Base-by-base conservation (phyloP, 2,888 invertebrate genomes). In the Nipponacmea schrenckii region DNA sequence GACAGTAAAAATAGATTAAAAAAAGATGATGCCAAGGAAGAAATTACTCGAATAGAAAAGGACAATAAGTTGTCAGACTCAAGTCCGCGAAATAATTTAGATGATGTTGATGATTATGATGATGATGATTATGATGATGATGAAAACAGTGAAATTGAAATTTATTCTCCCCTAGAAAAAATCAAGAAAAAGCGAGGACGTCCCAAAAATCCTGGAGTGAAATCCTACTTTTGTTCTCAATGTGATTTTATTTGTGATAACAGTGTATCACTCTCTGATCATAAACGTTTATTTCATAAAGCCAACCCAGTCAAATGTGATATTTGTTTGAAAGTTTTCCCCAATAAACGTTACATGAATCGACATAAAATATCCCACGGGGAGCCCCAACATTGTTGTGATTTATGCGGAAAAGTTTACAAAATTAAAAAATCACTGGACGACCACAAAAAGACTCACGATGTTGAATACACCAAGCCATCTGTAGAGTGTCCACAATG, bases 321-420 rank as follows among this genome's bases (percentile, higher is more conserved):
- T 31, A 46, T 82, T 10, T 84, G 84, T 76, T 71, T 75, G 24
- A 83, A 84, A 72, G 74, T 81, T 12, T 84, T 84, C 67, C 76
- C 76, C 8, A 81, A 78, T 67, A 67, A 74, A n/a, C 70, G 77
- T 1, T 81, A 83, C 64, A 75, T 83, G 77, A 78, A 77, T 46
- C 77, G 84, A 7, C 84, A 84, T 64, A 48, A 75, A 31, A 66
- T 66, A 24, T 80, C 78, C 0, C 83, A 83, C 48, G 72, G 69
- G 15, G 76, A 76, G 2, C 72, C 77, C 2, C 76, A 77, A 62
- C 72, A 80, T 72, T 72, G 72, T 20, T 84, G 84, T 76, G 79
- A 81, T 68, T 71, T 79, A n/a, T 84, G 84, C 76, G 81, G 82
- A 2, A 83, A 83, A 71, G 74, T 79, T 71, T 84, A 82, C 68